Evolutionary conservation across 2,888 invertebrate genomes (phyloP).

Genomic region (Morpho achilles): DNA sequence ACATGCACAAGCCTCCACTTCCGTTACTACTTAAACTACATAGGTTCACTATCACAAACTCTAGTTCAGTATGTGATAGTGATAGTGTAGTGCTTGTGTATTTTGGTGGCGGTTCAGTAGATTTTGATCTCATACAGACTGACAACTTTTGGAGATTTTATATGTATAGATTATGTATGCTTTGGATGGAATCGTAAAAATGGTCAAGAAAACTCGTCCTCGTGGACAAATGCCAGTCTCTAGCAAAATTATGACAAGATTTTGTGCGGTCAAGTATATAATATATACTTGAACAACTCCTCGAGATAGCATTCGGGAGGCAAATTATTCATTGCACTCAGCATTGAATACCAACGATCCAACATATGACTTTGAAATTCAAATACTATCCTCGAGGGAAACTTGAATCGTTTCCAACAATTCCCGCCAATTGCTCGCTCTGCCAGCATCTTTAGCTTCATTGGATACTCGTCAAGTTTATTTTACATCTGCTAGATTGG

Average conservation of each 20-base stretch:
- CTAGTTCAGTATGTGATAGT: too few species aligned
- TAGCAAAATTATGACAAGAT: too few species aligned
- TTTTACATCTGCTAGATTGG: slow-evolving; percentile 7
- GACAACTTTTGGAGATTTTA: too few species aligned
- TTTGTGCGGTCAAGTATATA: too few species aligned
- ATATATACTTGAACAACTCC: not conserved
- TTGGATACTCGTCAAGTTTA: slow-evolving; percentile 23
- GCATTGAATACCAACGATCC: slow-evolving; percentile 24
- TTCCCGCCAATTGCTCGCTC: slow-evolving; percentile 19
- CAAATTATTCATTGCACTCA: slow-evolving; percentile 22
- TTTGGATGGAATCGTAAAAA: not conserved
- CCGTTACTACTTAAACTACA: too few species aligned
- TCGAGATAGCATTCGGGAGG: slow-evolving; percentile 14
- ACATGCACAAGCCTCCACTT: too few species aligned
- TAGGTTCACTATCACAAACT: too few species aligned
- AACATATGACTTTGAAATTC: slow-evolving; percentile 19
- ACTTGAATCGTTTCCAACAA: slow-evolving; percentile 23
- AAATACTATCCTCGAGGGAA: slow-evolving; percentile 13
- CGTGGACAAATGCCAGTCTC: too few species aligned
- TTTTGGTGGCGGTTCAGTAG: too few species aligned
- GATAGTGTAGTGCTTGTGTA: too few species aligned
- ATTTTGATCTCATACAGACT: too few species aligned
- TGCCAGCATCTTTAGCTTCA: slow-evolving; percentile 22
- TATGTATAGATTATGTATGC: too few species aligned
- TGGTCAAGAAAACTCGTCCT: not conserved